Evolutionary conservation across 23 tunicate genomes (phyloP), one percentile per base, ranked within the genome.

Genomic region (Phallusia fumigata): DNA sequence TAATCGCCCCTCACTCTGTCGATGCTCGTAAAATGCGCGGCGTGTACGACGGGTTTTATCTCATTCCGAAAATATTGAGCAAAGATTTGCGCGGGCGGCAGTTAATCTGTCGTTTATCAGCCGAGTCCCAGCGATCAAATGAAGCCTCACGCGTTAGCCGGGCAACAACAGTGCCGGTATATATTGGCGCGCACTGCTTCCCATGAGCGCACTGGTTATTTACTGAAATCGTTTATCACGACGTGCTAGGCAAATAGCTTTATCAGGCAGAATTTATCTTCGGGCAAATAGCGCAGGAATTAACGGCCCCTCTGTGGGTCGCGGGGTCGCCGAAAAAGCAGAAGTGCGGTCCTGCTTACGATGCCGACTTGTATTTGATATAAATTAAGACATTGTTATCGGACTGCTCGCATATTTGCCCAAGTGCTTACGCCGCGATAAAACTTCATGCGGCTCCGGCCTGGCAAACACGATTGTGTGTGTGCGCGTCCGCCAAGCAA

Each of bases 161-260:
- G 69, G 47, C 47, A 40, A 3, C 47, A 40, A 40, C 47, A 40
- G 10, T 10, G 47, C 8, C 47, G 10, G 47, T 5, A 10, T 40
- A 40, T 40, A 40, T 40, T 3, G 47, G 47, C 47, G 47, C 47
- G 47, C 47, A 10, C 47, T 3, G 5, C 10, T 40, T 40, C 47
- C 47, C 47, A 40, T 40, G 47, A 40, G 47, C 26, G 28, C 3
- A 30, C 76, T 33, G 53, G 35, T 72, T 87, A 87, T 87, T 82
- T 87, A 32, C 82, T 53, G 65, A 81, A 81, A 87, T 75, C 85
- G 91, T 87, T 87, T 82, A 81, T 87, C 91, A 81, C 64, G 53
- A 53, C 35, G 33, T 31, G 30, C 47, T 36, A 30, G 13, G 72
- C 86, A 82, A 82, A 82, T 82, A 82, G 36, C 76, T 87, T 87